phyloP scores from a whole-genome alignment of 2,888 invertebrate species.

The Tinea semifulvella region DNA sequence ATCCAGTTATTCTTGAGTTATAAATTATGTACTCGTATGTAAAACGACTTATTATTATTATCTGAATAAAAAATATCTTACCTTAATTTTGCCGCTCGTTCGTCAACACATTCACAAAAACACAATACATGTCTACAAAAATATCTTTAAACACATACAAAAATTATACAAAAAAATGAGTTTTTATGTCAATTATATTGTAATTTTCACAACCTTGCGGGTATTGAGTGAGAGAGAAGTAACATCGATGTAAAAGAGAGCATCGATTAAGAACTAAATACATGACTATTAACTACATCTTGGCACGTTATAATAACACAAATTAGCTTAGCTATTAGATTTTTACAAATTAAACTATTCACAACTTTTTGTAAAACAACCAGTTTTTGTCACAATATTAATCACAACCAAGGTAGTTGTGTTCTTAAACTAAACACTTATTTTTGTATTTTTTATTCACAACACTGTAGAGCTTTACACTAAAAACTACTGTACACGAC shows the following conservation, averaged over 20 bases:
- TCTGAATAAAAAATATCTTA: slow-evolving; percentile 3
- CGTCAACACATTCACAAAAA: background rate
- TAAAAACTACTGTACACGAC: slow-evolving; percentile 35
- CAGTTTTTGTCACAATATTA: slow-evolving; percentile 1
- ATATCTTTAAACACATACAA: background rate
- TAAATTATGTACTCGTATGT: too few relatives aligned
- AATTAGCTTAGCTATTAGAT: background rate
- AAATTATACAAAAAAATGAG: background rate
- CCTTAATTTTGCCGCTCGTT: background rate
- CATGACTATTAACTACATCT: background rate
- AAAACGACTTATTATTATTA: too few relatives aligned
- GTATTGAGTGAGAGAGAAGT: slow-evolving; percentile 25
- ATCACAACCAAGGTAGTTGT: slow-evolving; percentile 6
- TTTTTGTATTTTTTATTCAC: slow-evolving; percentile 43
- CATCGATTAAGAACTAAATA: background rate
- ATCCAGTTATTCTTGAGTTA: too few relatives aligned
- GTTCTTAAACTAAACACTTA: slow-evolving; percentile 3
- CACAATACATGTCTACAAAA: slow-evolving; percentile 4
- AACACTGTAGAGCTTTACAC: slow-evolving; percentile 66
- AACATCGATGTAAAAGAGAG: background rate
- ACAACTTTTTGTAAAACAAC: slow-evolving; percentile 7
- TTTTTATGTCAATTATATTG: slow-evolving; percentile 31
- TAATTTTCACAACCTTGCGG: slow-evolving; percentile 57
- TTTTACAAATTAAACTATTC: background rate
- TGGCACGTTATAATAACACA: background rate